Base-by-base conservation (phyloP, 2,113 vertebrate genomes). In the Tretioscincus oriximinensis region DNA sequence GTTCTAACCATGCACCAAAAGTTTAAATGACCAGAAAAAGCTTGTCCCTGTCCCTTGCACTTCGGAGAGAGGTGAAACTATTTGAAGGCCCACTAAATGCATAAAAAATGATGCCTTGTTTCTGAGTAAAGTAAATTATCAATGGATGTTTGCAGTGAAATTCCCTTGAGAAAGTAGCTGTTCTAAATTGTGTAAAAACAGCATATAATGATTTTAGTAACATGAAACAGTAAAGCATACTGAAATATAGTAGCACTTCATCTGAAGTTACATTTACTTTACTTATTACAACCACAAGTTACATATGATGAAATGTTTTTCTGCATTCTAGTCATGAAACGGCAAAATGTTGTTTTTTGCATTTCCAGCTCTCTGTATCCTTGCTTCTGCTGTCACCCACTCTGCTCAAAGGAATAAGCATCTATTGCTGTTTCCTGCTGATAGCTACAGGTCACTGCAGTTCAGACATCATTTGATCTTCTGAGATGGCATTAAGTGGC, bases 371-470 rank as follows among this genome's bases (percentile, higher is more conserved):
- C 89, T 88, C 78, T 84, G 88, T 84, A 90, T 90, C 82, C 63
- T 76, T 73, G n/a, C 79, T 66, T 88, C 72, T 80, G 77, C 78
- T 78, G 85, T 75, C 45, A 73, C 68, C 54, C 1, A 82, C 81
- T 87, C 77, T 85, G 84, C 77, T 89, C 82, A 77, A 92, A 88
- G 87, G 84, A 75, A 92, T 86, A 87, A 88, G 83, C 80, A 82
- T 88, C 76, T 72, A 26, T 82, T 72, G 82, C 92, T 92, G 90
- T 90, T 93, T 88, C 78, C 77, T 85, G 80, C 87, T 92, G 92
- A 92, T 92, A 93, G 91, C 87, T 90, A 91, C 90, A 92, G 88
- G 90, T 92, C 90, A 91, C 80, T 87, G 90, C 83, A 79, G 70
- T 84, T 31, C 81, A 75, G 90, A 79, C 85, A 87, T 86, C 81